Evolutionary conservation across 2,888 invertebrate genomes (phyloP).

Genomic region (Latrodectus elegans): DNA sequence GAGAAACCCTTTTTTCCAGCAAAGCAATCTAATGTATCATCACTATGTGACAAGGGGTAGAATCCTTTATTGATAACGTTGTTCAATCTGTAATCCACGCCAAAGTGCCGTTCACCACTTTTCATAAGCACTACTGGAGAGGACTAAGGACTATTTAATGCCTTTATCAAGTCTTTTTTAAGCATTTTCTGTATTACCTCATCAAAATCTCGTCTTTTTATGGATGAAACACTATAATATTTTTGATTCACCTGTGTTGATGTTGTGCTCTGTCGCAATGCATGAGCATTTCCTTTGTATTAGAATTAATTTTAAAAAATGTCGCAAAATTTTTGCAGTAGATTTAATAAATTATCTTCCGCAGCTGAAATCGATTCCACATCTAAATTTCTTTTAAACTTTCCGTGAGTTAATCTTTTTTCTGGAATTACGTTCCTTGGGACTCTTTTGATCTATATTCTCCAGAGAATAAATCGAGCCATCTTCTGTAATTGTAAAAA

Average conservation of each 20-base stretch:
- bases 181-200: not conserved
- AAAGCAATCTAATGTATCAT: too few species aligned
- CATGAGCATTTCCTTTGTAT: not conserved
- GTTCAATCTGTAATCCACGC: too few species aligned
- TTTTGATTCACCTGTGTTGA: not conserved
- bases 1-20: too few species aligned
- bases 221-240: not conserved
- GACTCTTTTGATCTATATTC: not conserved
- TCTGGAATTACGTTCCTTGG: not conserved
- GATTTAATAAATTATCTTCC: not conserved
- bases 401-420: not conserved
- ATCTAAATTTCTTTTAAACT: too few species aligned
- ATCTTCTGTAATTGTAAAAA: not conserved
- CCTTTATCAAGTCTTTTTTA: not conserved
- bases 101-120: not conserved
- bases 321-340: not conserved
- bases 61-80: too few species aligned
- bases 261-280: not conserved
- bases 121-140: slow-evolving; percentile 19
- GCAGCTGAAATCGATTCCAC: too few species aligned
- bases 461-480: not conserved
- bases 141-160: not conserved
- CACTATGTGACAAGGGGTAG: too few species aligned
- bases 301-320: not conserved
- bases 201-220: not conserved